Base-by-base conservation (phyloP, 2,797 vertebrate genomes). In the Heteromormyrus szaboi region DNA sequence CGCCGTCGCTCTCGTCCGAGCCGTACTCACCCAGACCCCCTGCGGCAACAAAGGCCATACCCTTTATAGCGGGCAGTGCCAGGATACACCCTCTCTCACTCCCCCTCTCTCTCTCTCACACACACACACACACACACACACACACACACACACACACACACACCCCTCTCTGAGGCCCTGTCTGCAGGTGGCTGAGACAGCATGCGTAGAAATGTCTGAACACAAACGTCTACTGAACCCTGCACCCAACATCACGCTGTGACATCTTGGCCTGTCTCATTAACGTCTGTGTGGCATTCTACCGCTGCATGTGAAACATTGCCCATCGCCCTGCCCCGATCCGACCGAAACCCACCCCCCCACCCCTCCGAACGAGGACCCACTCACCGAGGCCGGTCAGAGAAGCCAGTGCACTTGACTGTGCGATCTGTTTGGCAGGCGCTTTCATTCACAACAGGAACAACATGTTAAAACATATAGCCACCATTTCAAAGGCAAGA, bases 371-470 rank as follows among this genome's bases (percentile, higher is more conserved):
- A 92, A 95, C 87, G 93, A 93, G 93, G 95, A 93, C 94, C 94
- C 95, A 99, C 99, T 99, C 98, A 99, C 98, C 98, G 95, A 99
- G 98, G 96, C 98, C 98, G 94, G 98, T 98, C 94, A 99, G 98
- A 97, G 99, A 99, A 98, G 98, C 98, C 98, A 99, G 97, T 98
- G 98, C 99, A 99, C 98, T 99, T 98, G 98, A 99, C 99, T 99
- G 98, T 98, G 98, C 98, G 98, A 99, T 98, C 98, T 99, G 99
- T 97, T 99, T 99, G 98, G 99, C 98, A 99, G 99, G 99, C 98
- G 99, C 99, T 99, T 99, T 99, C 98, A 99, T 99, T 99, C 99
- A 99, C 99, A 99, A 99, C 98, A 99, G 99, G 98, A 99, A 98
- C 98, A 99, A 99, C 97, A 99, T 98, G 99, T 99, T 99, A 99